Evolutionary conservation across 2,797 vertebrate genomes (phyloP), one percentile per base, ranked within the genome.

Genomic region (Alfaro cultratus): DNA sequence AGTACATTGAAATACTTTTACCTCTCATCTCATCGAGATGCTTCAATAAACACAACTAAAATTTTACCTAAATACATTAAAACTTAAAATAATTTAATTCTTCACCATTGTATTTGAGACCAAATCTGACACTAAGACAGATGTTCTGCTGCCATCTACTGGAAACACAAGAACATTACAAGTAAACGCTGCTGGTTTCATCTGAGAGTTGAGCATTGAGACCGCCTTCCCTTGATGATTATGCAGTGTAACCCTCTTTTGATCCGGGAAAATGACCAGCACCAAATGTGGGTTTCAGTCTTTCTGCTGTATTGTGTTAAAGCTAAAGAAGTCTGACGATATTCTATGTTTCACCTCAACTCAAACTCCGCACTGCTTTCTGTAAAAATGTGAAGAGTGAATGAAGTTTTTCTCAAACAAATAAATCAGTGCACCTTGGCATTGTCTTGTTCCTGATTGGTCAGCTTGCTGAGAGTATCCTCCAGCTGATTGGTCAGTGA

Each of bases 401-500:
- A 26, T 49, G 23, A 12, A 60, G 4, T n/a, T 67, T 41, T 68
- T 62, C 46, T 74, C 64, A 2, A 1, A 46, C 31, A 79, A 23
- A 41, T 5, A 1, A 76, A 5, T 74, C 23, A 64, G 5, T 3
- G 3, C 95, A 99, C 98, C 96, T 96, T 96, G 82, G 94, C 96
- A 83, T 93, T 92, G 29, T 99, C 96, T 77, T 90, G 91, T 87
- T 98, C 97, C 84, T 89, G 95, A 87, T 82, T 93, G 31, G 92
- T 82, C 70, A 97, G 94, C 84, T 96, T 96, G 71, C 82, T 88
- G 67, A 96, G 95, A 57, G 95, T 84, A 81, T 97, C 97, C 70
- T 97, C 96, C 60, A 98, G 94, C 84, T 98, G 96, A 77, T 76
- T 95, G 85, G 91, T 84, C 83, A 97, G 89, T 12, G 96, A 96